Conservation (phyloP, 2,113 vertebrate genomes). For the Meriones unguiculatus region DNA sequence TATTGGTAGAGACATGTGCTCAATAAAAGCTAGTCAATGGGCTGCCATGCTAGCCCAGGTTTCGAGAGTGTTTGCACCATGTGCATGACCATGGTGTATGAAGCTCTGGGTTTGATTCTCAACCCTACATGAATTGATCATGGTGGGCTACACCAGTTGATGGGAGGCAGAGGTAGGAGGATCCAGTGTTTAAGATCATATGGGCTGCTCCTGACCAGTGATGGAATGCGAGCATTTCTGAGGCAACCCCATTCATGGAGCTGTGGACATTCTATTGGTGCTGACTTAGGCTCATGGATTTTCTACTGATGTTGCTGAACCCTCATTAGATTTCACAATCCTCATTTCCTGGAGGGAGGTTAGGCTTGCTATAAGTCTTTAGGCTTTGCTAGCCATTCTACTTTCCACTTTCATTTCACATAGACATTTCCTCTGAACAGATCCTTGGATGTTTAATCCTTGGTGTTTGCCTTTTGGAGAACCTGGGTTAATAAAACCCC, state of each 20-base stretch:
- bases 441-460: neutral
- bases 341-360: neutral
- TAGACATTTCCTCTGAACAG: neutral
- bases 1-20: neutral
- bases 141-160: neutral
- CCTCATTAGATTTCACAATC: neutral
- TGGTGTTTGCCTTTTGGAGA: neutral
- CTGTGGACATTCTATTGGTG: fast-evolving
- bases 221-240: neutral
- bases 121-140: neutral
- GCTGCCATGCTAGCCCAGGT: neutral
- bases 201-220: neutral
- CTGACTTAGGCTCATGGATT: neutral
- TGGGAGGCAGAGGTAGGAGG: too few species aligned
- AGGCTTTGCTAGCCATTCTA: neutral
- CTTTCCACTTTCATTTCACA: neutral
- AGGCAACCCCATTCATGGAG: fast-evolving
- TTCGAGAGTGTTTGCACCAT: neutral
- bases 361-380: neutral
- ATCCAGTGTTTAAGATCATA: neutral
- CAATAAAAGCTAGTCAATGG: neutral
- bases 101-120: neutral
- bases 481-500: neutral
- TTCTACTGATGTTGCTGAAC: neutral
- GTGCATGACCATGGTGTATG: neutral